Percentiles rank a stretch among this genome's conserved stretches.
Conservation (phyloP, 2,797 vertebrate species). For the Cynodonichthys magdalenae region DNA sequence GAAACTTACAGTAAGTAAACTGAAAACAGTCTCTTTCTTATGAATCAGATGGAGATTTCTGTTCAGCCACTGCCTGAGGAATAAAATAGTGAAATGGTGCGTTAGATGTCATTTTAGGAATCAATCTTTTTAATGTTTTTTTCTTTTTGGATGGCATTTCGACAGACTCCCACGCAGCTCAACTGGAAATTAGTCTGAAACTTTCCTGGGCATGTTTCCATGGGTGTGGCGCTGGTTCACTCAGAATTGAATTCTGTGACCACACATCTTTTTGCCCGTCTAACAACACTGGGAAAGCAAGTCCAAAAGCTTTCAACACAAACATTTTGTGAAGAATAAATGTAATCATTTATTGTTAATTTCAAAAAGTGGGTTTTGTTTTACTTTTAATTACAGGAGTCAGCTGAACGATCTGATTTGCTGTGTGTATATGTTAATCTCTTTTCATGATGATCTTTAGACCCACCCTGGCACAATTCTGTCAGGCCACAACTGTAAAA, state of each 20-base stretch:
- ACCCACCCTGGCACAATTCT: too few species aligned
- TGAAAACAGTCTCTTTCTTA: too few species aligned
- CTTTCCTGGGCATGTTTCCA: slow-evolving; percentile 55
- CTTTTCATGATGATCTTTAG: too few species aligned
- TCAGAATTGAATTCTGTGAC: slow-evolving; percentile 37
- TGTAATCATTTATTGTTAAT: neutral
- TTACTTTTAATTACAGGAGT: too few species aligned
- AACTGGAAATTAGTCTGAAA: slow-evolving; percentile 58
- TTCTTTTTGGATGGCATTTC: too few species aligned
- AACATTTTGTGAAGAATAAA: neutral
- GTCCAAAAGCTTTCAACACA: neutral
- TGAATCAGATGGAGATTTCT: neutral
- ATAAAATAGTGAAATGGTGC: too few species aligned
- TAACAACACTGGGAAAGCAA: neutral
- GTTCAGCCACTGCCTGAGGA: too few species aligned
- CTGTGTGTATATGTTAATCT: too few species aligned
- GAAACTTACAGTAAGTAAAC: slow-evolving; percentile 27
- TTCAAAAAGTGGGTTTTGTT: neutral
- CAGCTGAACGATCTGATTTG: too few species aligned
- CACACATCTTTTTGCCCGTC: slow-evolving; percentile 17
- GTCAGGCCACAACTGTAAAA: too few species aligned
- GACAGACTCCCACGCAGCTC: slow-evolving; percentile 26
- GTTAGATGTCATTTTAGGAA: too few species aligned
- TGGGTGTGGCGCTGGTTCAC: slow-evolving; percentile 57
- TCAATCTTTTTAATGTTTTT: neutral